Percentiles rank a stretch among this genome's conserved stretches.
Conservation (phyloP, 1,140 invertebrate species). For the Hyposmocoma kahamanoa region DNA sequence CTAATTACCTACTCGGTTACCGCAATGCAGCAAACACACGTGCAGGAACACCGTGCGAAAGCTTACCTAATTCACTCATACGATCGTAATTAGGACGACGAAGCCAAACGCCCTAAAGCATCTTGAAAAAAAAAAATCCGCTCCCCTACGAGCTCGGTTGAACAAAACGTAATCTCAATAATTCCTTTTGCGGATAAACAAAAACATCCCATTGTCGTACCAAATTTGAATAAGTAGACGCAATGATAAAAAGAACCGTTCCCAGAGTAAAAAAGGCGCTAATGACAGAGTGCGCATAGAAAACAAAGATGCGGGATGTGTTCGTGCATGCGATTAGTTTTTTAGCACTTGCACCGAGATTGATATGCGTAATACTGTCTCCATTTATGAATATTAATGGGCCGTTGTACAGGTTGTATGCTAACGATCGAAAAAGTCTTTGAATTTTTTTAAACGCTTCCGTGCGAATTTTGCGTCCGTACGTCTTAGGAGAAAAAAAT, state of each 20-base stretch:
- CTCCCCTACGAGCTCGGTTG: no score
- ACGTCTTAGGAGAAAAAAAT: slow-evolving; percentile 27
- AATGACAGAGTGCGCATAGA: slow-evolving; percentile 40
- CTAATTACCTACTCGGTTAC: slow-evolving; percentile 33
- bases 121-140: neutral
- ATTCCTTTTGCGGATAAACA: slow-evolving; percentile 47
- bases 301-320: slow-evolving; percentile 39
- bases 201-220: slow-evolving; percentile 39
- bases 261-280: slow-evolving; percentile 34
- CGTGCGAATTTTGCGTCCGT: slow-evolving; percentile 36
- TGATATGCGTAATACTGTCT: slow-evolving; percentile 51
- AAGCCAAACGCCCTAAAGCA: neutral
- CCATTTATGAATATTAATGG: slow-evolving; percentile 45
- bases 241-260: slow-evolving; percentile 10
- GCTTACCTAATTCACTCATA: slow-evolving; percentile 28
- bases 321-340: slow-evolving; percentile 39
- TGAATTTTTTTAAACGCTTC: slow-evolving; percentile 28
- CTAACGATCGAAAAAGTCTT: slow-evolving; percentile 24
- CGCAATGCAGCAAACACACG: slow-evolving; percentile 22
- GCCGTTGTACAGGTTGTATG: slow-evolving; percentile 35
- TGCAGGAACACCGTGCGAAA: slow-evolving; percentile 37
- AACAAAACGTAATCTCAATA: slow-evolving; percentile 23
- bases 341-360: slow-evolving; percentile 41
- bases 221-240: slow-evolving; percentile 30
- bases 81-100: slow-evolving; percentile 40